Conservation (phyloP, 2,797 vertebrate species). For the Peromyscus melanophrys region DNA sequence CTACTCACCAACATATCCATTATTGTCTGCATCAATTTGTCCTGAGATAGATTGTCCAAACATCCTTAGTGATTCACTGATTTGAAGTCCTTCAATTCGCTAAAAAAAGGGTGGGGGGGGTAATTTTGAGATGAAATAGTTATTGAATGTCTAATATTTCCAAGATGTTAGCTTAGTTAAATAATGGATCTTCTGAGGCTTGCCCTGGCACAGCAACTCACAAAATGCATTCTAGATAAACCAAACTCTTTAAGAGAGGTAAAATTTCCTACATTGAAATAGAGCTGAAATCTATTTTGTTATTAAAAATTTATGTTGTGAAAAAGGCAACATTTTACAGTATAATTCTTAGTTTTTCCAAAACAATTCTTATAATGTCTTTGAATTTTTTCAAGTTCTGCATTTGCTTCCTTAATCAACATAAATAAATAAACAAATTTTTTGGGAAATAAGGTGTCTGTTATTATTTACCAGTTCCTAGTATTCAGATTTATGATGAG, state of each 20-base stretch:
- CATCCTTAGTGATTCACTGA: slow-evolving; percentile 94
- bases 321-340: slow-evolving; percentile 10
- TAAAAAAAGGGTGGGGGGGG: slow-evolving; percentile 79
- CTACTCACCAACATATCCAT: slow-evolving; percentile 95
- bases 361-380: not conserved
- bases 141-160: slow-evolving; percentile 36
- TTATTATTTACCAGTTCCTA: not conserved
- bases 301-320: not conserved
- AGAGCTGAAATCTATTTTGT: not conserved
- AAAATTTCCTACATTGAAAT: not conserved
- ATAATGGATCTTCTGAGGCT: not conserved
- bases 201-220: not conserved
- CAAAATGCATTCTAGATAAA: not conserved
- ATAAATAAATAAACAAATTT: slow-evolving; percentile 25
- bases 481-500: not conserved
- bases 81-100: slow-evolving; percentile 94
- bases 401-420: not conserved
- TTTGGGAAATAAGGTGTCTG: slow-evolving; percentile 7
- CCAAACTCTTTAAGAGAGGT: not conserved
- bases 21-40: slow-evolving; percentile 95
- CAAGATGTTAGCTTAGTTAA: slow-evolving; percentile 5
- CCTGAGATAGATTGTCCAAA: slow-evolving; percentile 98
- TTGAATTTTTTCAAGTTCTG: slow-evolving; percentile 4
- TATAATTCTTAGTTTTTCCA: not conserved
- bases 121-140: slow-evolving; percentile 1